phyloP scores from a whole-genome alignment of 2,113 vertebrate genomes.

The Erythrolamprus reginae region DNA sequence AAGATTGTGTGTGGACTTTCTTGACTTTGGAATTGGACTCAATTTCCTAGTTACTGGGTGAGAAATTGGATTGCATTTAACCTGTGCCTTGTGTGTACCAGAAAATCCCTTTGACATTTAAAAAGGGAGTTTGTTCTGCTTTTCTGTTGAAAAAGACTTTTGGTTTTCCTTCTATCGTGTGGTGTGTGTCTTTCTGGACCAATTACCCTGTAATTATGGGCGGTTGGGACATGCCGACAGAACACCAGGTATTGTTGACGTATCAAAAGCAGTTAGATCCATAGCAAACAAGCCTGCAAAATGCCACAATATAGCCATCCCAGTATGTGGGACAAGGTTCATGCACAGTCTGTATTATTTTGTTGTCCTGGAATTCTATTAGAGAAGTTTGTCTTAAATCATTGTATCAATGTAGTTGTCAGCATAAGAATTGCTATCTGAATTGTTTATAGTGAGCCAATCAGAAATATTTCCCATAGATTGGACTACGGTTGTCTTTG shows the following conservation, averaged over 20 bases:
- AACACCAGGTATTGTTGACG: background rate
- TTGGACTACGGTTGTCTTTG: background rate
- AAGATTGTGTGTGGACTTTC: no score
- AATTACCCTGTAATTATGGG: no score
- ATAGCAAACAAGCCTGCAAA: background rate
- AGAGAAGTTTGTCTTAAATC: background rate
- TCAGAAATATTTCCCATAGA: background rate
- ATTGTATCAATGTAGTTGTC: background rate
- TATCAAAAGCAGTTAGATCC: background rate
- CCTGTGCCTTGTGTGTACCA: no score
- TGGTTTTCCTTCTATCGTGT: no score
- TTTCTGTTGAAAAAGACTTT: no score
- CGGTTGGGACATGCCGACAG: no score
- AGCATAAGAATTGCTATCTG: background rate
- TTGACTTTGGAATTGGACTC: no score
- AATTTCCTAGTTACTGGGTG: no score
- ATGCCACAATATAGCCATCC: background rate
- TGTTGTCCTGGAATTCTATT: background rate
- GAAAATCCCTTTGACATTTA: no score
- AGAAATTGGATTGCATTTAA: no score
- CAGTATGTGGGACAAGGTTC: background rate
- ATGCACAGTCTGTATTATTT: background rate
- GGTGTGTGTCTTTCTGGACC: no score
- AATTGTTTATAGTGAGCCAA: background rate
- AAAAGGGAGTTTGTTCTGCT: no score